Evolutionary conservation across 2,888 invertebrate species (phyloP).

Genomic region (Drosophila meridiana): DNA sequence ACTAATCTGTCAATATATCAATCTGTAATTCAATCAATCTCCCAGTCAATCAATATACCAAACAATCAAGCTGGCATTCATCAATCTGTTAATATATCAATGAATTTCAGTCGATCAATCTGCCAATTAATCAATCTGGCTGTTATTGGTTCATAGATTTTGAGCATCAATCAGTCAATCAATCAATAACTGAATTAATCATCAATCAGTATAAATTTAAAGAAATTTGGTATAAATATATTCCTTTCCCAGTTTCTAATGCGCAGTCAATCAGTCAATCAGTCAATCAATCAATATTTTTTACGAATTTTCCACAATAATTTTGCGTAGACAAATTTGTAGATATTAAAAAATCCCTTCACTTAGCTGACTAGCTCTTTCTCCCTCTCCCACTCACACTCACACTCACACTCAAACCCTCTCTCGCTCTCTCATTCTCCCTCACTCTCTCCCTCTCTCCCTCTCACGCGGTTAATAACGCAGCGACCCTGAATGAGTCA

Average conservation of each 20-base stretch:
- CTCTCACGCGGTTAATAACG: conserved; percentile 25
- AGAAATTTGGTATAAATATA: too few relatives aligned
- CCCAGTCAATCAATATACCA: not conserved
- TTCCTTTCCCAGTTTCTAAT: too few relatives aligned
- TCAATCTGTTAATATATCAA: not conserved
- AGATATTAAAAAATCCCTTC: conserved; percentile 4
- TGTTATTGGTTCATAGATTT: not conserved
- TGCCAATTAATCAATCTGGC: not conserved
- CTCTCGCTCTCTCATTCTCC: not conserved
- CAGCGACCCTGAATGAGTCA: conserved; percentile 51
- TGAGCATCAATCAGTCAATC: not conserved
- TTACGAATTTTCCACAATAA: not conserved
- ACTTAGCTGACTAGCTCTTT: not conserved
- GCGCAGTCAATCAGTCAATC: too few relatives aligned
- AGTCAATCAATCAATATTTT: not conserved
- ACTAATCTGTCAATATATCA: not conserved
- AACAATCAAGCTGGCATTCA: not conserved
- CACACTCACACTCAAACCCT: not conserved
- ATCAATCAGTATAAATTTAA: too few relatives aligned
- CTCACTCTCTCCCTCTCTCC: not conserved
- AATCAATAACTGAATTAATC: not conserved
- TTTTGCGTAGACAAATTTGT: not conserved
- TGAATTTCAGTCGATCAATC: not conserved
- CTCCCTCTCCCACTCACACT: not conserved
- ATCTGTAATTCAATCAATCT: not conserved